Evolutionary conservation across 2,888 invertebrate genomes (phyloP).

Genomic region (Chaitophorus viminalis): DNA sequence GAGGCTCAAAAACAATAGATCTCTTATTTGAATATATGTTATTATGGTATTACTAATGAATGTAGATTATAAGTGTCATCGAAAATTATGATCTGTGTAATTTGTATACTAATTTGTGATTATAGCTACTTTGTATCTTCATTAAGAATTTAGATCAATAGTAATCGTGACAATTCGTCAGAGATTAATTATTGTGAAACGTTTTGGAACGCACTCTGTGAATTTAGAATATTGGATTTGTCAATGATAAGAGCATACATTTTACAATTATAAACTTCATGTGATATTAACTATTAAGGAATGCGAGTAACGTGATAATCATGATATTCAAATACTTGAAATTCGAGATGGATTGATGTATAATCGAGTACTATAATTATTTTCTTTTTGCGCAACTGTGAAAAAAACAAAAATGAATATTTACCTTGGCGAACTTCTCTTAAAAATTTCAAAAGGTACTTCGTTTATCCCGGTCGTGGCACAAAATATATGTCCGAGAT

Average conservation of each 20-base stretch:
- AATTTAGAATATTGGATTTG: too few relatives aligned
- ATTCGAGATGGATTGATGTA: neutral
- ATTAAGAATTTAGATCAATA: too few relatives aligned
- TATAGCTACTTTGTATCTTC: too few relatives aligned
- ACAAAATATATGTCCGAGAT: slow-evolving; percentile 38
- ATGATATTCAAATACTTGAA: neutral
- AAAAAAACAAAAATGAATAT: neutral
- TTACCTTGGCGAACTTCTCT: neutral
- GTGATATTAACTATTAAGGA: neutral
- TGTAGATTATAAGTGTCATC: too few relatives aligned
- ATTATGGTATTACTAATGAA: too few relatives aligned
- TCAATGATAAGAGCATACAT: neutral
- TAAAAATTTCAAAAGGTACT: neutral
- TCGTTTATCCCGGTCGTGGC: slow-evolving; percentile 5
- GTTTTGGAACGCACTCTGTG: too few relatives aligned
- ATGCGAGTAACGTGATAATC: neutral
- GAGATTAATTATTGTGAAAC: too few relatives aligned
- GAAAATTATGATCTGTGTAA: too few relatives aligned
- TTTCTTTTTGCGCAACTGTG: neutral
- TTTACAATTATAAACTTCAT: neutral
- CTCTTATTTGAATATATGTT: too few relatives aligned
- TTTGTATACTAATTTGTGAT: too few relatives aligned
- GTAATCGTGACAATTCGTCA: too few relatives aligned
- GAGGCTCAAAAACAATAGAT: too few relatives aligned
- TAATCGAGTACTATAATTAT: neutral